These are phyloP conservation scores for Taxidea taxus DNA, from an alignment of 2,113 vertebrate genomes.

Conservation along the genomic window DNA sequence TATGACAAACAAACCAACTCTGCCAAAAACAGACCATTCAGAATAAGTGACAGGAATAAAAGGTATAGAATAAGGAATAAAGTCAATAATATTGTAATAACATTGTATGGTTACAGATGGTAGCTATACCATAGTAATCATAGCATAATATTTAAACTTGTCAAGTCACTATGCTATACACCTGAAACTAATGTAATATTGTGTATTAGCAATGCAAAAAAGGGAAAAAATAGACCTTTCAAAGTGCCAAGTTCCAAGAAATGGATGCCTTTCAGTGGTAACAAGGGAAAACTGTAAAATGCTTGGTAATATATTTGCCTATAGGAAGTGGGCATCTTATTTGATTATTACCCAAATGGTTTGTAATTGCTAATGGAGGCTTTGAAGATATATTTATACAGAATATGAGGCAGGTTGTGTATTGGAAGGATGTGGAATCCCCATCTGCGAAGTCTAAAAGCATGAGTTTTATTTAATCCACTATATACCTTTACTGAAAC, in stretches of 20 bases:
- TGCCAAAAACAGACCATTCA: not conserved
- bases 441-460: not conserved
- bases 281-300: not conserved
- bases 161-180: not conserved
- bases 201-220: not conserved
- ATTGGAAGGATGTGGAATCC: not conserved
- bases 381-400: not conserved
- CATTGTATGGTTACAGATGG: not conserved
- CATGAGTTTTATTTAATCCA: not conserved
- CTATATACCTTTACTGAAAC: not conserved
- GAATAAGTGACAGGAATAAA: not conserved
- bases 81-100: not conserved
- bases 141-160: not conserved
- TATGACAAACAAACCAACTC: conserved; percentile 21
- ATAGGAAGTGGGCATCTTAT: not conserved
- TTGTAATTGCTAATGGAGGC: not conserved
- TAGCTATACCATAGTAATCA: not conserved
- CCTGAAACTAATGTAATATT: not conserved
- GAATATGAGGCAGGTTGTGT: not conserved
- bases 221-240: not conserved
- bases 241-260: conserved; percentile 11
- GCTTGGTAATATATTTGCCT: not conserved
- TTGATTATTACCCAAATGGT: not conserved
- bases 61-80: not conserved
- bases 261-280: conserved; percentile 67